Evolutionary conservation across 2,797 vertebrate species (phyloP).

Genomic region (Ateles fusciceps): DNA sequence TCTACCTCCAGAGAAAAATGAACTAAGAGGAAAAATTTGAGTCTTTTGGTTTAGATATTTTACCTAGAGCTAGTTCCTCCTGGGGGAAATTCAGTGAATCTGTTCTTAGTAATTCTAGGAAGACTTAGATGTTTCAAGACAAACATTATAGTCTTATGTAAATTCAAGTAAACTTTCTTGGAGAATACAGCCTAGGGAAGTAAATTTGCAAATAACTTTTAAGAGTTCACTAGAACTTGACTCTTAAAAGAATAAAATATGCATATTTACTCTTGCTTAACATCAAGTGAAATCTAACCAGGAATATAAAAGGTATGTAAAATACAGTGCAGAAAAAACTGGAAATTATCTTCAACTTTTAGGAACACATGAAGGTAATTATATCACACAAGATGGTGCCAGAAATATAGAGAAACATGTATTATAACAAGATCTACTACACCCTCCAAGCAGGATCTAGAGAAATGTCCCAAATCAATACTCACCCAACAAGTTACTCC

Average conservation of each 20-base stretch:
- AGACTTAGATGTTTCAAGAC: constrained; percentile 37
- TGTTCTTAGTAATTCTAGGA: constrained; percentile 15
- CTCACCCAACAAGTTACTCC: background rate
- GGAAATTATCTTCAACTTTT: background rate
- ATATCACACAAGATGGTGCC: background rate
- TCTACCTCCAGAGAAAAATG: constrained; percentile 31
- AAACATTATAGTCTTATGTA: constrained; percentile 33
- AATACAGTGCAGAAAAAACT: background rate
- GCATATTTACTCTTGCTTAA: background rate
- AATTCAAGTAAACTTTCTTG: constrained; percentile 40
- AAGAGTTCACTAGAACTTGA: constrained; percentile 35
- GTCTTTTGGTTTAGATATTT: constrained; percentile 29
- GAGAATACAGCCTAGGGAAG: background rate
- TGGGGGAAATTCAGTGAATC: constrained; percentile 47
- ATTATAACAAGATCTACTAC: background rate
- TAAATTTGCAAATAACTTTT: constrained; percentile 55
- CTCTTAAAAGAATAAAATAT: constrained; percentile 29
- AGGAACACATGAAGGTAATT: background rate
- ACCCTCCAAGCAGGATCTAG: background rate
- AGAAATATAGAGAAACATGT: background rate
- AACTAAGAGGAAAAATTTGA: constrained; percentile 53
- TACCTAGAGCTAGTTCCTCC: constrained; percentile 48
- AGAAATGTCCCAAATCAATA: background rate
- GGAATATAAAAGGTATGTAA: background rate
- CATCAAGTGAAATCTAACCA: constrained; percentile 44